phyloP scores from a whole-genome alignment of 2,888 invertebrate species.

The Drosophila dives region DNA sequence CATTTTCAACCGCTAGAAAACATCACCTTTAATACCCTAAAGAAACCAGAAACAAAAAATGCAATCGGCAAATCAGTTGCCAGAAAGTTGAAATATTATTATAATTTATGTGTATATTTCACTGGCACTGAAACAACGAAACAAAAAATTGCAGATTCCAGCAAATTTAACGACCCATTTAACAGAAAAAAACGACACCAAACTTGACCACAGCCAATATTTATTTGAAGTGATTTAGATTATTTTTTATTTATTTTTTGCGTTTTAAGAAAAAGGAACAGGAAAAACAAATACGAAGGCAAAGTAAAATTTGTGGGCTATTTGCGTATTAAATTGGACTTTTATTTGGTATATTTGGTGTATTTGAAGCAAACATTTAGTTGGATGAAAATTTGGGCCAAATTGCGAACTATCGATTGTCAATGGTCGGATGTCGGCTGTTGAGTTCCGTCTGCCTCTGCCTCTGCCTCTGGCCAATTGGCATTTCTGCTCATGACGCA shows the following conservation, averaged over 20 bases:
- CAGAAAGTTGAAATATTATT: constrained; percentile 47
- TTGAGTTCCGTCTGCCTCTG: not conserved
- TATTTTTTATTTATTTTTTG: not conserved
- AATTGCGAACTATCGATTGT: constrained; percentile 12
- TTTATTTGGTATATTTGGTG: constrained; percentile 38
- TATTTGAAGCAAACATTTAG: constrained; percentile 58
- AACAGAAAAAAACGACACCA: constrained; percentile 30
- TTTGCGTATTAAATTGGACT: constrained; percentile 49
- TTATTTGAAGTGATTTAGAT: constrained; percentile 21
- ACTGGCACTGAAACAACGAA: constrained; percentile 9
- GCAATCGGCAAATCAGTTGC: constrained; percentile 23
- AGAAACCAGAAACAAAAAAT: constrained; percentile 1
- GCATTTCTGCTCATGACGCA: constrained; percentile 49
- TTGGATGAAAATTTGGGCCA: constrained; percentile 20
- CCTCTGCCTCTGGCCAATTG: constrained; percentile 4
- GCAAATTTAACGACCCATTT: constrained; percentile 69
- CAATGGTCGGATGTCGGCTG: constrained; percentile 7
- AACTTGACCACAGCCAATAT: constrained; percentile 74
- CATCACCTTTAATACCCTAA: constrained; percentile 22
- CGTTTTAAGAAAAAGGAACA: constrained; percentile 15
- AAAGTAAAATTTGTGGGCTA: constrained; percentile 20
- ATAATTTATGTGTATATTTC: constrained; percentile 65
- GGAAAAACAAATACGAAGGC: constrained; percentile 9
- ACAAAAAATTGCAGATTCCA: constrained; percentile 28
- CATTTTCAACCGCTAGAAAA: not conserved